Base-by-base conservation (phyloP, 2,888 invertebrate genomes). In the Epirrita christyi region DNA sequence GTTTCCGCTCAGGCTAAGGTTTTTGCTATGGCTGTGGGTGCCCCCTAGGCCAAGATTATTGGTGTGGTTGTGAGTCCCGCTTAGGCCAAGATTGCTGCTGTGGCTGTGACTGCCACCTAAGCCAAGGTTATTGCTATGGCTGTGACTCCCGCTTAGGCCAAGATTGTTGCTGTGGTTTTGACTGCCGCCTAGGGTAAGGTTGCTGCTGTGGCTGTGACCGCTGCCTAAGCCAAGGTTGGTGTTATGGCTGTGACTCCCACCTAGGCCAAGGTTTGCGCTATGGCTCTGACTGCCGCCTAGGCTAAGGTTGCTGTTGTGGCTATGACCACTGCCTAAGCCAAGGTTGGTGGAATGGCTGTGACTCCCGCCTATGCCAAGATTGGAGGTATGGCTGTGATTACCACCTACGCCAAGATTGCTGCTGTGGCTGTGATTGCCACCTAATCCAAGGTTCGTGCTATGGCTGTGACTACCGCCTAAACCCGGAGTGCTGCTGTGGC, bases 151-250 rank as follows among this genome's bases (percentile, higher is more conserved):
- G 27, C 29, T 40, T n/a, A 41, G 8, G 11, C 44, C 44, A 32
- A 34, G 29, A 14, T 32, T 44, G n/a, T 1, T 44, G 2, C 10
- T 44, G n/a, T 42, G 41, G 41, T 10, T 42, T 42, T 67, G 72
- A 14, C 63, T 61, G 49, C 64, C 53, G 49, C 67, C 60, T 38
- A 63, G 56, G 44, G 67, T 38, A 28, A 65, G 65, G 15, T 64
- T 64, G 45, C 32, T 37, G 36, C 32, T 44, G 6, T 48, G 38
- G 29, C 28, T 38, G 10, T 48, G 48, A 27, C 40, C 38, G 1
- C 48, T 38, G 10, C 28, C 27, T 13, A 48, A 11, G 28, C 38
- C 40, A 14, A 10, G 13, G 15, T 32, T 49, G 9, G 3, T 34
- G 11, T 2, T 15, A 40, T 53, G 52, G 45, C 45, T 45, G 14